Base-by-base conservation (phyloP, 1,140 invertebrate species). In the Steinernema khuongi region DNA sequence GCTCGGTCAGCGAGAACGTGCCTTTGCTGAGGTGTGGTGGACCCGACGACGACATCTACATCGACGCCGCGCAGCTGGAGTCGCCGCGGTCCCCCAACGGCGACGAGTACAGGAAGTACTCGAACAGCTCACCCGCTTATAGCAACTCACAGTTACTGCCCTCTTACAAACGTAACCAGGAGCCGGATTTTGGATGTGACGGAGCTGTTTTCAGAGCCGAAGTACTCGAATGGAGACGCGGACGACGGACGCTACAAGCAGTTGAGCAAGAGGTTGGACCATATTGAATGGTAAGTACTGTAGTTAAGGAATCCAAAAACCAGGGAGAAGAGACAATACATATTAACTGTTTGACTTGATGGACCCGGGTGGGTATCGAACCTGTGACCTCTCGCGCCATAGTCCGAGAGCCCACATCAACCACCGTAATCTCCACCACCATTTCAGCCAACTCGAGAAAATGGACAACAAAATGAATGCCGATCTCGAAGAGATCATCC, bases 401-500 rank as follows among this genome's bases (percentile, higher is more conserved):
- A n/a, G n/a, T n/a, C n/a, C n/a, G n/a, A n/a, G n/a, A n/a, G n/a
- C n/a, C n/a, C n/a, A n/a, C n/a, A n/a, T n/a, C n/a, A n/a, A n/a
- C n/a, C n/a, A n/a, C n/a, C n/a, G n/a, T n/a, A n/a, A n/a, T n/a
- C 30, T 74, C 31, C 41, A 70, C 22, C 73, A 73, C 26, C 79
- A 80, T 78, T 82, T 78, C 68, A 83, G 81, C 14, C 81, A 84
- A 70, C 71, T 83, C 26, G 80, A 81, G 41, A 67, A 74, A 73
- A 83, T 83, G 80, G 77, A 83, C 32, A 83, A 83, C 77, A 83
- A 83, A 60, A 79, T 83, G 74, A 83, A 83, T 71, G 75, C 68
- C 14, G 79, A 84, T 66, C 72, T 83, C 18, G 81, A 83, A 36
- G 73, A 77, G 44, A 79, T 82, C 2, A 68, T 82, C 22, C 78